Conservation (phyloP, 2,888 invertebrate genomes). For the Silvanus unidentatus region DNA sequence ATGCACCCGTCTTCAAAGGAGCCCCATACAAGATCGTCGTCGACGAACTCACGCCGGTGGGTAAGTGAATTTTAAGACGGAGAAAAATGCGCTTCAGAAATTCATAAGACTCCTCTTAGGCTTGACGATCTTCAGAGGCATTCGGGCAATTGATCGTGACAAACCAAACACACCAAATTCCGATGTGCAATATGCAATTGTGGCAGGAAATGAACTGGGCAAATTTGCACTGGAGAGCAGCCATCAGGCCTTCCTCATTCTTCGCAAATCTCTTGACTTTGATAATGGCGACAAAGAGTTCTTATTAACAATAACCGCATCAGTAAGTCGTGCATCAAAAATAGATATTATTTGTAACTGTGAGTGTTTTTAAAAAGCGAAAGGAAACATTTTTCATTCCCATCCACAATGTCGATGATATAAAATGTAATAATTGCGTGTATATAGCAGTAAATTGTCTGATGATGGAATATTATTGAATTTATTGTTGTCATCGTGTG, state of each 20-base stretch:
- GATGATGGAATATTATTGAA: no score
- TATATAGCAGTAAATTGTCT: no score
- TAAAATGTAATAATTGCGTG: no score
- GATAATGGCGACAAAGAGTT: slow-evolving; percentile 76
- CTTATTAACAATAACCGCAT: slow-evolving; percentile 66
- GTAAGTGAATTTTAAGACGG: no score
- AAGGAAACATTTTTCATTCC: not conserved
- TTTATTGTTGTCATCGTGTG: no score
- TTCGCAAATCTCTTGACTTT: slow-evolving; percentile 70
- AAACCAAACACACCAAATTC: slow-evolving; percentile 86
- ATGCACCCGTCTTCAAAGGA: slow-evolving; percentile 69
- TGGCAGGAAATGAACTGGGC: slow-evolving; percentile 63
- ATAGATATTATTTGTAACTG: not conserved
- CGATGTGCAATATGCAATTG: slow-evolving; percentile 74
- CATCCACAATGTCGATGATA: no score
- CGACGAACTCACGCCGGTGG: slow-evolving; percentile 73
- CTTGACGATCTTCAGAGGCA: slow-evolving; percentile 73
- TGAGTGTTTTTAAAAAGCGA: slow-evolving; percentile 1
- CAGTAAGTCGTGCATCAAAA: slow-evolving; percentile 50
- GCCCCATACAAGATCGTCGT: slow-evolving; percentile 74
- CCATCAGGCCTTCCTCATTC: slow-evolving; percentile 68
- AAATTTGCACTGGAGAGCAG: slow-evolving; percentile 76
- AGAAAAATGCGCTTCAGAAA: no score
- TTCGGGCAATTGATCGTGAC: slow-evolving; percentile 75
- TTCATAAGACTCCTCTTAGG: slow-evolving; percentile 48